Evolutionary conservation across 2,888 invertebrate genomes (phyloP), one percentile per base, ranked within the genome.

Genomic region (Acleris emargana): DNA sequence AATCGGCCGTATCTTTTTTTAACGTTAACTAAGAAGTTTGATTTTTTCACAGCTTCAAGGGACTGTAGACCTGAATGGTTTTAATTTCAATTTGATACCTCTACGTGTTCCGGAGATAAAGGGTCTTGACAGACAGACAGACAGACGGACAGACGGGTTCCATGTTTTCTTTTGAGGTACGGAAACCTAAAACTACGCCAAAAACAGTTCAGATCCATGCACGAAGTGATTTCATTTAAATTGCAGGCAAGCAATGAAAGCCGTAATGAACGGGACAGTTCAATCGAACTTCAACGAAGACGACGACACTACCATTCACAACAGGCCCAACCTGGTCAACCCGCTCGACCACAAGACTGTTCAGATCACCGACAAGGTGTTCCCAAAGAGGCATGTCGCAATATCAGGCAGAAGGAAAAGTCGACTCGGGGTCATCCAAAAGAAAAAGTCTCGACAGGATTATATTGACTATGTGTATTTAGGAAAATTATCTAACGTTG

Each of bases 161-260:
- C n/a, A n/a, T n/a, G n/a, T n/a, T n/a, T n/a, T n/a, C n/a, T n/a
- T n/a, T n/a, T n/a, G n/a, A n/a, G n/a, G n/a, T n/a, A n/a, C n/a
- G n/a, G n/a, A n/a, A n/a, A n/a, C n/a, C n/a, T n/a, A 38, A 4
- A 32, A 11, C 32, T 32, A 32, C 11, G 32, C 11, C 11, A 32
- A 32, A 9, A 32, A 32, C 11, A 32, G 11, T 38, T 1, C 13
- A 4, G 38, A 13, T 4, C 1, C 32, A 38, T 38, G 32, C 38
- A 32, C 32, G 11, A 32, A 32, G 11, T 32, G 32, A 32, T 38
- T 38, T 38, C 13, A 38, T 38, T 62, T 9, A 62, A 51, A 51
- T 84, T 83, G 18, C 75, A 86, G 85, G 70, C 83, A 82, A 74
- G 71, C 76, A n/a, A 77, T 84, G 72, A 84, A 83, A 72, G 72